Conservation (phyloP, 2,888 invertebrate genomes). For the Tenthredo mesomela region DNA sequence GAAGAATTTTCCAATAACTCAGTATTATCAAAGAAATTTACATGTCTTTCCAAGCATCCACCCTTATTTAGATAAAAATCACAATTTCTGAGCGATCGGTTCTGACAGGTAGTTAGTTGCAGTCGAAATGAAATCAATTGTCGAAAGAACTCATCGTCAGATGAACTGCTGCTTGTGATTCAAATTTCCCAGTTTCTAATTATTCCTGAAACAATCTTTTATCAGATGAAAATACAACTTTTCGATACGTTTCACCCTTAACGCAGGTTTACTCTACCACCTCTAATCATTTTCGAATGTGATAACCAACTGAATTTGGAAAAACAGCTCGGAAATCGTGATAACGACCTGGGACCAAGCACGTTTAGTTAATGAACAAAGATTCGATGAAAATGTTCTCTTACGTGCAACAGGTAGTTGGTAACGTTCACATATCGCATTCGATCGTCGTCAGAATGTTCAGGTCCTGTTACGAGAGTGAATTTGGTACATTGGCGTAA, state of each 20-base stretch:
- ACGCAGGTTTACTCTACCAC: neutral
- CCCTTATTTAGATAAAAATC: neutral
- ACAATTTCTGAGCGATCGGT: neutral
- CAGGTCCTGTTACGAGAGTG: neutral
- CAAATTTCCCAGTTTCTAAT: neutral
- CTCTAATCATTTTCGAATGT: neutral
- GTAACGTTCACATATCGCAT: slow-evolving; percentile 24
- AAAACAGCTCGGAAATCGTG: neutral
- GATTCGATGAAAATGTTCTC: slow-evolving; percentile 35
- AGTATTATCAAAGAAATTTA: neutral
- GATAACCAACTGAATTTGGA: neutral
- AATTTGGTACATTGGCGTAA: neutral
- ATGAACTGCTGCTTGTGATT: neutral
- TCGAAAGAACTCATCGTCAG: neutral
- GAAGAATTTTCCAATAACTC: neutral
- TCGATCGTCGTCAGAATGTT: slow-evolving; percentile 10
- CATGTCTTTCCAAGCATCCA: neutral
- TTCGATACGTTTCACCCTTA: neutral
- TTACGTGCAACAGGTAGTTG: slow-evolving; percentile 36
- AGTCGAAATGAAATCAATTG: neutral
- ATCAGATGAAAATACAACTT: neutral
- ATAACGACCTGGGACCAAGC: neutral
- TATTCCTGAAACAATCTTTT: neutral
- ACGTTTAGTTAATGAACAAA: slow-evolving; percentile 7
- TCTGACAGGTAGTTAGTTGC: neutral